A percentile compares a stretch with the other conserved stretches of the same genome.
Evolutionary conservation across 2,888 invertebrate species (phyloP).

Genomic region (Heliconius hortense): DNA sequence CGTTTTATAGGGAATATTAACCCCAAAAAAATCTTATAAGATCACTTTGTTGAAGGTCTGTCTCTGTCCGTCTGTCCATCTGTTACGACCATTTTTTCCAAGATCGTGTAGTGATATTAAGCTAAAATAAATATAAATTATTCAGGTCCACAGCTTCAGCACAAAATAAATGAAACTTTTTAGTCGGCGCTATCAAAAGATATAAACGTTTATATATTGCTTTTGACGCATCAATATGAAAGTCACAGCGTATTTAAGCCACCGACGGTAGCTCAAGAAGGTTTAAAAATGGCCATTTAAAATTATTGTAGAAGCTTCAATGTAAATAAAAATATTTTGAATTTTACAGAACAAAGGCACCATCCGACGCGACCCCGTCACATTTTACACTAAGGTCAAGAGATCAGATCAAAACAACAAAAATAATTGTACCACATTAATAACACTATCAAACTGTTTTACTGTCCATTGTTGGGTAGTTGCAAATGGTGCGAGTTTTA

Average conservation of each 20-base stretch:
- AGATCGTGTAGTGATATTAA: neutral
- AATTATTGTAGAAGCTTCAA: neutral
- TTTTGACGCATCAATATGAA: too few species aligned
- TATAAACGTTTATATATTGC: too few species aligned
- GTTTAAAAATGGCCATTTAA: neutral
- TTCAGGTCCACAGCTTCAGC: neutral
- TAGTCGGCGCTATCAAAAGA: too few species aligned
- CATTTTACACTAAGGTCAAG: constrained; percentile 22
- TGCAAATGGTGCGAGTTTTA: constrained; percentile 48
- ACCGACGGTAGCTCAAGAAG: neutral
- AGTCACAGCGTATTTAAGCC: too few species aligned
- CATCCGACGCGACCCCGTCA: constrained; percentile 22
- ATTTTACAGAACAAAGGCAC: constrained; percentile 9
- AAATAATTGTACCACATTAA: constrained; percentile 40
- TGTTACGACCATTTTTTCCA: neutral
- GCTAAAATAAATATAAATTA: neutral
- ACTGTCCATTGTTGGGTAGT: constrained; percentile 63
- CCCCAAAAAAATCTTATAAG: neutral
- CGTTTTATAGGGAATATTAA: neutral
- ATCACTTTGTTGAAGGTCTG: neutral
- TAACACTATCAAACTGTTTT: constrained; percentile 45
- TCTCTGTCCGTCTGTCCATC: neutral
- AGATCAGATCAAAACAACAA: constrained; percentile 23
- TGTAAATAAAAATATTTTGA: neutral
- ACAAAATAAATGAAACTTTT: too few species aligned